phyloP scores from a whole-genome alignment of 2,888 invertebrate species.

The Antitype chi region DNA sequence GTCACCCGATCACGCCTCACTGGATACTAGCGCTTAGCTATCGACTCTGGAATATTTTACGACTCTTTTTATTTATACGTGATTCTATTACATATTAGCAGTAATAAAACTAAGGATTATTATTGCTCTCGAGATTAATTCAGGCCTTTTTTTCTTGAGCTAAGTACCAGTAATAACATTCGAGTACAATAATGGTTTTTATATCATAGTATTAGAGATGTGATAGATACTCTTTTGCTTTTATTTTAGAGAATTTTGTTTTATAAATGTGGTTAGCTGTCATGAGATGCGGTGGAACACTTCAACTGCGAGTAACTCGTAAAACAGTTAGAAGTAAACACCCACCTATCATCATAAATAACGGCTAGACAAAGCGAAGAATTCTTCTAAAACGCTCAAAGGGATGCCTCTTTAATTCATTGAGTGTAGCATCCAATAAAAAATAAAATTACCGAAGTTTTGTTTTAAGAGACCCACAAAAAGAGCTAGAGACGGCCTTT shows the following conservation, averaged over 20 bases:
- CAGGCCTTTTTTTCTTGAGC: slow-evolving; percentile 11
- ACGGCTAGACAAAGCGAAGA: slow-evolving; percentile 53
- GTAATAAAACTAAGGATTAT: slow-evolving; percentile 52
- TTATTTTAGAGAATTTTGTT: slow-evolving; percentile 10
- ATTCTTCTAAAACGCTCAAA: slow-evolving; percentile 52
- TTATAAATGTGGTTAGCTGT: slow-evolving; percentile 12
- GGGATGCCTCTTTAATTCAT: slow-evolving; percentile 65
- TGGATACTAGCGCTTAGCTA: slow-evolving; percentile 55
- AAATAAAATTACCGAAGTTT: slow-evolving; percentile 65
- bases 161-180: slow-evolving; percentile 26
- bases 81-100: slow-evolving; percentile 55
- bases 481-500: slow-evolving; percentile 73
- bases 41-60: slow-evolving; percentile 61
- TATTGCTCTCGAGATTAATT: slow-evolving; percentile 41
- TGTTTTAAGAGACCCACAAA: slow-evolving; percentile 73
- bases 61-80: slow-evolving; percentile 63
- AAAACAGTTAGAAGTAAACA: slow-evolving; percentile 52
- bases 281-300: slow-evolving; percentile 17
- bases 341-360: slow-evolving; percentile 56
- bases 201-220: slow-evolving; percentile 11
- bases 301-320: slow-evolving; percentile 48
- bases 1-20: slow-evolving; percentile 56
- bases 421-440: slow-evolving; percentile 61
- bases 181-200: slow-evolving; percentile 6
- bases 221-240: not conserved